These are phyloP conservation scores for Ochotona princeps DNA, from an alignment of 2,113 vertebrate species.

Conservation along the genomic window DNA sequence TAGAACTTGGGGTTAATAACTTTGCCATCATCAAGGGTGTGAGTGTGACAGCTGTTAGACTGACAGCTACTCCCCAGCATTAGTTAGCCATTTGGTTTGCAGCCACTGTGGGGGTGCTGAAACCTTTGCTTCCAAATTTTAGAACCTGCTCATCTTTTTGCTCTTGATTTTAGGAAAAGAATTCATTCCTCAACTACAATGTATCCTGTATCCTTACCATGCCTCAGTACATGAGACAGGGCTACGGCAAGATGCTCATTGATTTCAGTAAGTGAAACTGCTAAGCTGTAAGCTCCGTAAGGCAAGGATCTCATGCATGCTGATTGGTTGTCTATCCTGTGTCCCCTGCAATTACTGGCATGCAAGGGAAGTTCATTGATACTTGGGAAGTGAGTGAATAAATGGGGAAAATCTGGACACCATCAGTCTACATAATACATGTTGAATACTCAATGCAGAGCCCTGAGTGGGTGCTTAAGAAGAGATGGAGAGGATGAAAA, in stretches of 20 bases:
- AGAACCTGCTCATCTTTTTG: not conserved
- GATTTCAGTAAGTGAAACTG: slow-evolving; percentile 95
- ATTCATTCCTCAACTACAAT: slow-evolving; percentile 99
- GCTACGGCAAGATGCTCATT: slow-evolving; percentile 99
- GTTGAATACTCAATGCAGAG: not conserved
- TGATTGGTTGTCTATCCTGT: not conserved
- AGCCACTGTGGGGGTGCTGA: not conserved
- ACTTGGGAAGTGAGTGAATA: not conserved
- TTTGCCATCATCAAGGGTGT: not conserved
- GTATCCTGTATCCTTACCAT: slow-evolving; percentile 99
- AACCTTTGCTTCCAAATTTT: not conserved
- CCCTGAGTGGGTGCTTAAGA: not conserved
- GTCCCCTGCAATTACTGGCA: not conserved
- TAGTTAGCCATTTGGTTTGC: not conserved
- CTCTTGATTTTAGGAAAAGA: slow-evolving; percentile 93
- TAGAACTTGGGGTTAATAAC: not conserved
- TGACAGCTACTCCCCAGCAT: not conserved
- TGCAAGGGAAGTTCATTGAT: not conserved
- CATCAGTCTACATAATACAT: not conserved
- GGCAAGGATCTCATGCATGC: not conserved
- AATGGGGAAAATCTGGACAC: not conserved
- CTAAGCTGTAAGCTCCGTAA: not conserved
- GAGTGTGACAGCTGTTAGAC: not conserved
- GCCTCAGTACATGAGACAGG: slow-evolving; percentile 99
- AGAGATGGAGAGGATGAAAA: not conserved